Evolutionary conservation across 2,113 vertebrate genomes (phyloP).

Genomic region (Odocoileus hemionus): DNA sequence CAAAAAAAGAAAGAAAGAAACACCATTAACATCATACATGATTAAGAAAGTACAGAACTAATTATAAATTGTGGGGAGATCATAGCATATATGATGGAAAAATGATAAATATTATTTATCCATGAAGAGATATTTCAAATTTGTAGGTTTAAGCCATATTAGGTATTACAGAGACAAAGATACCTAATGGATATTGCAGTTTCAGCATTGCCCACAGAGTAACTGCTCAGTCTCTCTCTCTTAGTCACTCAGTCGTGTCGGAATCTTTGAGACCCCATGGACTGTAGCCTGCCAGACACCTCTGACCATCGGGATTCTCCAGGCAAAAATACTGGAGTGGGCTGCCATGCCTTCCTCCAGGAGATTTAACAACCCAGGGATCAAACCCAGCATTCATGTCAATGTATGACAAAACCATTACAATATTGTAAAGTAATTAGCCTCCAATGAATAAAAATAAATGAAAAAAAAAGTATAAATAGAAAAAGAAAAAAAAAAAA

Average conservation of each 20-base stretch:
- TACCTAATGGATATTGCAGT: background rate
- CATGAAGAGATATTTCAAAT: background rate
- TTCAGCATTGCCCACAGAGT: background rate
- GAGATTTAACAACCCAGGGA: background rate
- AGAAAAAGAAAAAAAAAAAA: background rate
- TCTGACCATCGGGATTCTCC: background rate
- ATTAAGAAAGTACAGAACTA: background rate
- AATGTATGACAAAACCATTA: too few relatives aligned
- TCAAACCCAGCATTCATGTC: background rate
- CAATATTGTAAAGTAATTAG: too few relatives aligned
- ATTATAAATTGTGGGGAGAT: background rate
- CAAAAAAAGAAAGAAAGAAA: background rate
- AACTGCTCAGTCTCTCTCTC: background rate
- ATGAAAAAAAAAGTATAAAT: too few relatives aligned
- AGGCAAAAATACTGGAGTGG: background rate
- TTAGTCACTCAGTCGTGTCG: rapidly evolving
- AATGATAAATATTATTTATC: background rate
- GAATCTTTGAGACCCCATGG: background rate
- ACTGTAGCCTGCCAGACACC: background rate
- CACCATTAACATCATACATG: background rate
- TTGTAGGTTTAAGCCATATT: background rate
- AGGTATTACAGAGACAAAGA: background rate
- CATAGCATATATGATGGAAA: background rate
- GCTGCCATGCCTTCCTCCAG: background rate
- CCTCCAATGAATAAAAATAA: too few relatives aligned